Percentiles rank a stretch among this genome's conserved stretches.
These are phyloP conservation scores for Agrochola litura DNA, from an alignment of 2,888 invertebrate species.

Conservation along the genomic window DNA sequence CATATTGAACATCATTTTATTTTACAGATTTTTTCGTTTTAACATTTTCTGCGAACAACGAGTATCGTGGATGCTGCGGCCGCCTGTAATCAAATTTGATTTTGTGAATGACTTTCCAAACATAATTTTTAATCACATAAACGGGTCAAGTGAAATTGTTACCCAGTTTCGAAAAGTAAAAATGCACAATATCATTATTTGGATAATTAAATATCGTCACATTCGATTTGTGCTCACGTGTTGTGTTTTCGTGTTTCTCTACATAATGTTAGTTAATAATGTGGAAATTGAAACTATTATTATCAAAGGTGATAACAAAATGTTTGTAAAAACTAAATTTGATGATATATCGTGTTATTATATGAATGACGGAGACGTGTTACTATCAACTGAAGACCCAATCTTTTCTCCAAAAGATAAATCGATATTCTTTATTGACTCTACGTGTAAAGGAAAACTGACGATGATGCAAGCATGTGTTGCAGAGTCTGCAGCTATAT, in stretches of 20 bases:
- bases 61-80: slow-evolving; percentile 5
- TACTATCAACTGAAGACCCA: slow-evolving; percentile 18
- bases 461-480: slow-evolving; percentile 34
- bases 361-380: not conserved
- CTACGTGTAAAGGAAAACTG: slow-evolving; percentile 8
- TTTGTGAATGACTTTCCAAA: slow-evolving; percentile 9
- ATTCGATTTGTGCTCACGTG: not conserved
- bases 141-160: not conserved
- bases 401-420: slow-evolving; percentile 22
- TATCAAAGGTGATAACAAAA: not conserved
- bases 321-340: too few relatives aligned
- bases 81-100: slow-evolving; percentile 7
- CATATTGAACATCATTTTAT: not conserved
- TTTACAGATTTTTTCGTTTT: not conserved
- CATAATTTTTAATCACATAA: slow-evolving; percentile 2
- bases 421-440: slow-evolving; percentile 40
- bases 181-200: slow-evolving; percentile 5
- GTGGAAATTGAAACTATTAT: not conserved
- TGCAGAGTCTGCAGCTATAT: slow-evolving; percentile 25
- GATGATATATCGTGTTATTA: slow-evolving; percentile 23
- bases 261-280: not conserved
- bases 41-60: not conserved
- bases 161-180: not conserved
- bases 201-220: not conserved
- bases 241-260: slow-evolving; percentile 8